Base-by-base conservation (phyloP, 2,113 vertebrate genomes). In the Helogale parvula region DNA sequence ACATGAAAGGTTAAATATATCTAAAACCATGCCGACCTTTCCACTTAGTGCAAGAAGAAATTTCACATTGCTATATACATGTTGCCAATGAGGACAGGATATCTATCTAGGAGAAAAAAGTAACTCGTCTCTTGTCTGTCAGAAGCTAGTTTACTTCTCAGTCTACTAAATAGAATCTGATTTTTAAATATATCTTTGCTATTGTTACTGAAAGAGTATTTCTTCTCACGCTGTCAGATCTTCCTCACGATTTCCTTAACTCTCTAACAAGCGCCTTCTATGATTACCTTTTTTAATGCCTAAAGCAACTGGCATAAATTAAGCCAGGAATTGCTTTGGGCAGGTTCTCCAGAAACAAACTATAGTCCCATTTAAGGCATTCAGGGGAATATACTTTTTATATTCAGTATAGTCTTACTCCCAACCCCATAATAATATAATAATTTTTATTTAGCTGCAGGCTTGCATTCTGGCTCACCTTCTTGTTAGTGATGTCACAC, bases 321-420 rank as follows among this genome's bases (percentile, higher is more conserved):
- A 79, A 94, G 2, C 2, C 14, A 66, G 31, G 11, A 57, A 87
- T 68, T 16, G 69, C 63, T 77, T 83, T 92, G 90, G 19, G 9
- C 2, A n/a, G 14, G 13, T 27, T 84, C 38, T 86, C 60, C n/a
- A 89, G n/a, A 79, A 45, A 86, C 11, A 85, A 81, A 72, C 11
- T 85, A 9, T 72, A 33, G 89, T 77, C 33, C 21, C 0, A 88
- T 25, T 66, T 66, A 29, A 85, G 68, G 17, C 68, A 31, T 50
- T 86, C 27, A 45, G 3, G 41, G 45, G 3, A 76, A 88, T n/a
- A 45, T 3, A 68, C 11, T 88, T 96, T 96, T 94, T 38, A 85
- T 96, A 81, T 92, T 96, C 9, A 94, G 45, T 84, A 57, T n/a
- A 76, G 14, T 38, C 7, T 86, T 74, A 80, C 27, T 96, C 19